Evolutionary conservation across 2,888 invertebrate genomes (phyloP).

Genomic region (Brachynemurus nebulosus): DNA sequence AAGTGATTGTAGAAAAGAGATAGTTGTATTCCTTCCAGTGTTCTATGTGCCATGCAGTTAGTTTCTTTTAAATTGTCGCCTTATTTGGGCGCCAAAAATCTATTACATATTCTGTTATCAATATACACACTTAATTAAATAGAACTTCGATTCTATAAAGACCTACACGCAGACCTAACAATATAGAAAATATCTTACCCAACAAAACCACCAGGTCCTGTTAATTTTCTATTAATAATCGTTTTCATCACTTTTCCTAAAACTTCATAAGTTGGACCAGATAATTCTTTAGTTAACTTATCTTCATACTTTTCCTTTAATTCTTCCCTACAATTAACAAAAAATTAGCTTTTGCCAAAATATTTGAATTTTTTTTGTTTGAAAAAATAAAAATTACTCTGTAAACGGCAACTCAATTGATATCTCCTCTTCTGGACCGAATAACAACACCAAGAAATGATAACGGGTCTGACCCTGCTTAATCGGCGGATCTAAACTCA

Average conservation of each 20-base stretch:
- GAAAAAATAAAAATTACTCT: conserved; percentile 48
- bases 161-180: no score
- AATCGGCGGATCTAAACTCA: conserved; percentile 95
- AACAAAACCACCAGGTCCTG: conserved; percentile 83
- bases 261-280: conserved; percentile 90
- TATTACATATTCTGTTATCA: no score
- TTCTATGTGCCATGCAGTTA: no score
- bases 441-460: conserved; percentile 87
- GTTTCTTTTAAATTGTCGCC: no score
- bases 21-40: no score
- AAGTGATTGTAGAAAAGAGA: no score
- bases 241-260: conserved; percentile 94
- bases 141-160: no score
- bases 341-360: conserved; percentile 8
- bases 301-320: conserved; percentile 86
- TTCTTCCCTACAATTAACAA: conserved; percentile 54
- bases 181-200: conserved; percentile 64
- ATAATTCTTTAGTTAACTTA: conserved; percentile 77
- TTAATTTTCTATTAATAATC: conserved; percentile 85
- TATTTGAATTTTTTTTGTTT: conserved; percentile 6
- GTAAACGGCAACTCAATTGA: conserved; percentile 81
- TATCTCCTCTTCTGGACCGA: conserved; percentile 89
- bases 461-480: conserved; percentile 99
- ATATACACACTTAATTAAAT: no score
- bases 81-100: no score